Conservation (phyloP, 2,888 invertebrate species). For the Tipula helvola region DNA sequence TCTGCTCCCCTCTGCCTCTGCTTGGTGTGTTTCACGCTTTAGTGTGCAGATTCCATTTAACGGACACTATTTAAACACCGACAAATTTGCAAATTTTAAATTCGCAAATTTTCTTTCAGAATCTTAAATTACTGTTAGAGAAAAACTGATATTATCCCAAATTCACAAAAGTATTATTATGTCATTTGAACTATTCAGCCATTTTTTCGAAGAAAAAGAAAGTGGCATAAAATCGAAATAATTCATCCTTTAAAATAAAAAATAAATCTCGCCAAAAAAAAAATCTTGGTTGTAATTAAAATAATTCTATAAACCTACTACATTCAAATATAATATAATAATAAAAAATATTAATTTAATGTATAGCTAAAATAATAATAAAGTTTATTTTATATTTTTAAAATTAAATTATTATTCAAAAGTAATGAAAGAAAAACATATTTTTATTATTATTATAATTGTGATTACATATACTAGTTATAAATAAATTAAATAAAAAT, state of each 20-base stretch:
- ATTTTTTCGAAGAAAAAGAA: no score
- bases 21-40: no score
- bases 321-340: not conserved
- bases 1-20: no score
- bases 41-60: no score
- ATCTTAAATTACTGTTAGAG: no score
- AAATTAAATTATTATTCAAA: not conserved
- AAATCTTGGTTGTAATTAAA: not conserved
- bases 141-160: no score
- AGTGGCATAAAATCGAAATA: not conserved
- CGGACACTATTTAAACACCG: no score
- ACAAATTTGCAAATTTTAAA: no score
- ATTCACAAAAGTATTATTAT: not conserved
- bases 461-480: not conserved
- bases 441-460: not conserved
- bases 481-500: not conserved
- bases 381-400: not conserved
- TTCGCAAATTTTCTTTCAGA: no score
- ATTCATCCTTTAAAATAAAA: not conserved
- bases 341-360: not conserved
- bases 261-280: not conserved
- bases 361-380: not conserved
- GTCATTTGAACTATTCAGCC: not conserved
- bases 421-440: not conserved
- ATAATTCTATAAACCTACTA: not conserved